A percentile compares a stretch with the other conserved stretches of the same genome.
These are phyloP conservation scores for Crepidodera aurea DNA, from an alignment of 2,888 invertebrate species.

Conservation along the genomic window DNA sequence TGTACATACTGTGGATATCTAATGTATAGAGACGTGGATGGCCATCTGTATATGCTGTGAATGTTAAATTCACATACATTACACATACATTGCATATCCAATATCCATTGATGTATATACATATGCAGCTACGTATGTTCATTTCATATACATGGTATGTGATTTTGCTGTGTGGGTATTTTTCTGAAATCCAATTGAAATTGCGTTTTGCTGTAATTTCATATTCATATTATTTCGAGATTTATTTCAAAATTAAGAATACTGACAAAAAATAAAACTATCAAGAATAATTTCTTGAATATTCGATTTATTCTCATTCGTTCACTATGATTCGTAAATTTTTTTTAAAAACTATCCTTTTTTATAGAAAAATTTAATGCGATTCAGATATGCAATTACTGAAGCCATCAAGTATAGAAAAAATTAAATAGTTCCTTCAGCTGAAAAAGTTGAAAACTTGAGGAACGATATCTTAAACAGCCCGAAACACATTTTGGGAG, in stretches of 20 bases:
- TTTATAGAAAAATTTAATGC: conserved; percentile 8
- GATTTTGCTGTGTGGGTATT: too few species aligned
- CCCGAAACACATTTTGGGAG: conserved; percentile 13
- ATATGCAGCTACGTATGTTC: too few species aligned
- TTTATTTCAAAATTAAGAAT: not conserved
- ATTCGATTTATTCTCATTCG: not conserved
- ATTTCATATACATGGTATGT: too few species aligned
- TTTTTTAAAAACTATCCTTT: not conserved
- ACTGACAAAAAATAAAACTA: not conserved
- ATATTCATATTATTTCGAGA: not conserved
- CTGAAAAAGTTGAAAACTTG: conserved; percentile 11
- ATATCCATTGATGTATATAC: too few species aligned
- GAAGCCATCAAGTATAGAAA: conserved; percentile 21
- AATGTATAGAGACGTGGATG: too few species aligned
- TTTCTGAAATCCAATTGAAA: too few species aligned
- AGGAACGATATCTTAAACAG: conserved; percentile 3
- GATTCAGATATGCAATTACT: conserved; percentile 15
- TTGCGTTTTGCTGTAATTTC: not conserved
- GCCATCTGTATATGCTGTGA: too few species aligned
- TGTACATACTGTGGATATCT: too few species aligned
- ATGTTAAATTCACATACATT: too few species aligned
- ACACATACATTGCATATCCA: too few species aligned
- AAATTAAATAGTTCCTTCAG: conserved; percentile 3
- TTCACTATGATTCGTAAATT: not conserved
- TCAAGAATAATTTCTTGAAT: not conserved